Conservation (phyloP, 1,140 invertebrate species). For the Pachypeltis micranthus region DNA sequence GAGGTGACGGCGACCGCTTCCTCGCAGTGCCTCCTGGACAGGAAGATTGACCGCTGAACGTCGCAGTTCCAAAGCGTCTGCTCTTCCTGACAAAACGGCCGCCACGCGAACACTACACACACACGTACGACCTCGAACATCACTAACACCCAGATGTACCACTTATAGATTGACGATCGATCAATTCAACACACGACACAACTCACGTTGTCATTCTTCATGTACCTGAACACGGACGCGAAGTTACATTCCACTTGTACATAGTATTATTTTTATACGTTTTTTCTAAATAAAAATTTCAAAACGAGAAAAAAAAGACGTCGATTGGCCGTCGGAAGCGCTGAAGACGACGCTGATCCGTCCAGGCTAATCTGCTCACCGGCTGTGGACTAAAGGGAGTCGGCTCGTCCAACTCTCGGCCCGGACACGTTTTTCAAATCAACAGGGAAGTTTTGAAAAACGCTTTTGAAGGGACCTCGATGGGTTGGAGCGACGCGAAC, state of each 20-base stretch:
- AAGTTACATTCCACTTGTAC: constrained; percentile 14
- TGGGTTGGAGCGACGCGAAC: not conserved
- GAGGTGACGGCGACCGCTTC: constrained; percentile 21
- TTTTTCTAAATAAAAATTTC: not conserved
- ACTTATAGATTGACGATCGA: not conserved
- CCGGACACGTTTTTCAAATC: constrained; percentile 3
- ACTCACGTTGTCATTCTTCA: no score
- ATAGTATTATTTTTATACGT: not conserved
- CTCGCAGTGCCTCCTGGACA: constrained; percentile 23
- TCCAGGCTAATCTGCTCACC: not conserved
- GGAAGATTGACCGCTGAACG: not conserved
- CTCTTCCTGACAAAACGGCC: constrained; percentile 19
- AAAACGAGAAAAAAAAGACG: not conserved
- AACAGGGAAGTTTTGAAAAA: constrained; percentile 19
- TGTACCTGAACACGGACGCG: constrained; percentile 13
- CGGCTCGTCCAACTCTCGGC: not conserved
- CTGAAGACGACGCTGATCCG: not conserved
- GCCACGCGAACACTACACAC: not conserved
- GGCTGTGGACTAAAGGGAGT: not conserved
- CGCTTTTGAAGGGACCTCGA: not conserved
- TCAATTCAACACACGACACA: not conserved
- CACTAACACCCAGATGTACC: not conserved
- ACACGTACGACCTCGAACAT: not conserved
- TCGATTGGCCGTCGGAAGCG: not conserved
- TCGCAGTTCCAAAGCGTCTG: not conserved